A percentile compares a stretch with the other conserved stretches of the same genome.
Evolutionary conservation across 2,113 vertebrate species (phyloP).

Genomic region (Lamprotornis superbus): DNA sequence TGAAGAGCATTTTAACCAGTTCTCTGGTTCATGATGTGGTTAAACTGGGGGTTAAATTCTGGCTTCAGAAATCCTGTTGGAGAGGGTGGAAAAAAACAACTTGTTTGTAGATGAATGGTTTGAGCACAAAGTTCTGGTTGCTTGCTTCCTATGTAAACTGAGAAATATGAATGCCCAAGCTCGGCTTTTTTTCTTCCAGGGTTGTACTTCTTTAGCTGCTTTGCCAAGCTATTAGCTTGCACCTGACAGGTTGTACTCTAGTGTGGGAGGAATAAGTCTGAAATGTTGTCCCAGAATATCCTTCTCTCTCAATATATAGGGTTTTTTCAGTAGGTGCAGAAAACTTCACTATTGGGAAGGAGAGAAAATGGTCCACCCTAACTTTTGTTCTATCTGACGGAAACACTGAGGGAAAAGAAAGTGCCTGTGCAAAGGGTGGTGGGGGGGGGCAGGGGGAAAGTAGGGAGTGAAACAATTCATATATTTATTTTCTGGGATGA

Average conservation of each 20-base stretch:
- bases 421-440: background rate
- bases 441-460: rapidly evolving
- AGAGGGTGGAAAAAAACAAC: background rate
- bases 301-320: background rate
- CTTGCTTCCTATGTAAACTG: background rate
- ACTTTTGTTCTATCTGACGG: background rate
- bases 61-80: background rate
- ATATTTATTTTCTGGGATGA: background rate
- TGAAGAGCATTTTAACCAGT: background rate
- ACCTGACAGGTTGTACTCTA: background rate
- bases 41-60: background rate
- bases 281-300: background rate
- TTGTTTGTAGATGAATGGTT: background rate
- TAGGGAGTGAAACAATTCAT: background rate
- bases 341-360: background rate
- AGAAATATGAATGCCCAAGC: background rate
- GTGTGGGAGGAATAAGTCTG: background rate
- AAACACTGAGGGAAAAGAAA: background rate
- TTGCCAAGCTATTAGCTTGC: background rate
- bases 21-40: background rate
- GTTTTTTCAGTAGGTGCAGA: background rate
- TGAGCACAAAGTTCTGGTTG: background rate
- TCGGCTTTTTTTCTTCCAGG: background rate
- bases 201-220: background rate
- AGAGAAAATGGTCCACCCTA: background rate